A percentile compares a stretch with the other conserved stretches of the same genome.
These are phyloP conservation scores for Callorhinus ursinus DNA, from an alignment of 2,113 vertebrate species.

Conservation along the genomic window DNA sequence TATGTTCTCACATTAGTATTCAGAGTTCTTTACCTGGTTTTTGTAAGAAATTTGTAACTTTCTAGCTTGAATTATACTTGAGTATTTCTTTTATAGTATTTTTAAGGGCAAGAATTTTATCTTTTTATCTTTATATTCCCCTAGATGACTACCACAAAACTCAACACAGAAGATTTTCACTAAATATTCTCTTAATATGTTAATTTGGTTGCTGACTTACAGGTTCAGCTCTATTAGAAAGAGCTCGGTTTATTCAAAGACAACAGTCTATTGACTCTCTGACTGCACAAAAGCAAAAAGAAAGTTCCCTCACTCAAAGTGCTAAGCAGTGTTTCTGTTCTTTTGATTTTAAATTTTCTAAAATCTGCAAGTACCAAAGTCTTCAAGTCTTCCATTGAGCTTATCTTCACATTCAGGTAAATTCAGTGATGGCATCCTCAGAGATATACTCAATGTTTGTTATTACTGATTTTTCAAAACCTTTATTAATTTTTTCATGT, in stretches of 20 bases:
- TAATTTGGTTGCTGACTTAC: not conserved
- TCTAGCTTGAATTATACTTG: not conserved
- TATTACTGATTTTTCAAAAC: not conserved
- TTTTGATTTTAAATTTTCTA: slow-evolving; percentile 37
- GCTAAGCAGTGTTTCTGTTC: not conserved
- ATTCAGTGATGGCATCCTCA: not conserved
- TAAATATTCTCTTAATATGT: not conserved
- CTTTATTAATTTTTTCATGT: not conserved
- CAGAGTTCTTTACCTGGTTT: not conserved
- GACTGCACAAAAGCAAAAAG: not conserved
- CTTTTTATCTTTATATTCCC: not conserved
- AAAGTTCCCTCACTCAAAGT: not conserved
- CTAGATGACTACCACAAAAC: not conserved
- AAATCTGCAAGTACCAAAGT: not conserved
- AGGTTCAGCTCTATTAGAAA: not conserved
- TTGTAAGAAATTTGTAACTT: not conserved
- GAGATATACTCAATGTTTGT: not conserved
- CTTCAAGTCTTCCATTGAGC: not conserved
- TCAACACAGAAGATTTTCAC: not conserved
- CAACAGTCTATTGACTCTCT: not conserved
- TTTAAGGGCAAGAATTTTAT: slow-evolving; percentile 17
- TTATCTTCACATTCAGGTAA: slow-evolving; percentile 21
- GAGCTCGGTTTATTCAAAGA: not conserved
- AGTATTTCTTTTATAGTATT: slow-evolving; percentile 2
- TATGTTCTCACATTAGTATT: not conserved